Evolutionary conservation across 2,797 vertebrate species (phyloP), one percentile per base, ranked within the genome.

Genomic region (Alectoris magna): DNA sequence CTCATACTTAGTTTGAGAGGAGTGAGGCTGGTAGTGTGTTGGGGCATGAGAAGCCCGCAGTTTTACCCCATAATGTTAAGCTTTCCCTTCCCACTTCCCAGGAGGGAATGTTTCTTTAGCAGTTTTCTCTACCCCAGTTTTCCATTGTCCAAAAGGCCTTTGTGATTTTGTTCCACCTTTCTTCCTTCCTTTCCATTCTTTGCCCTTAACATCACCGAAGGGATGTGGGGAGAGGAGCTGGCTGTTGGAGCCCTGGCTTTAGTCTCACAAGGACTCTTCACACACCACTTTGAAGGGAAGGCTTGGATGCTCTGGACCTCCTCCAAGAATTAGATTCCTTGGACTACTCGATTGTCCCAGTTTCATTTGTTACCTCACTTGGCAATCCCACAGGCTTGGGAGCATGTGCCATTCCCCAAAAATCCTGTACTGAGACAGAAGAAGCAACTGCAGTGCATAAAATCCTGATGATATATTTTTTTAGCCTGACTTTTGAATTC

Each of bases 311-410:
- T 11, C 16, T 22, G n/a, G 29, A 74, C 11, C 7, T 39, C 26
- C 27, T 26, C 48, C 17, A 85, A 74, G 11, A 70, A 73, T 23
- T 3, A 58, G 9, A 5, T 59, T 75, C 34, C 38, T 41, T 3
- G 0, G 3, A 56, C 14, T 41, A 63, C 51, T 3, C 13, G 3
- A 14, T 11, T 22, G 62, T 90, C 51, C 24, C 31, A 38, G 15
- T 8, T 58, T 17, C 38, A 63, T 10, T 18, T 1, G 0, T 48
- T 48, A 15, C 22, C 17, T 62, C 12, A 19, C 27, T 68, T 0
- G 0, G 15, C 38, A 53, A 0, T 38, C n/a, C 7, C 48, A 56
- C 48, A 67, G 10, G 11, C 55, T 83, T 60, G 51, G 76, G 38
- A 85, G 51, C 19, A 13, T 5, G n/a, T 9, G 5, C 7, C 36